Conservation (phyloP, 2,888 invertebrate species). For the Trachelus tabidus region DNA sequence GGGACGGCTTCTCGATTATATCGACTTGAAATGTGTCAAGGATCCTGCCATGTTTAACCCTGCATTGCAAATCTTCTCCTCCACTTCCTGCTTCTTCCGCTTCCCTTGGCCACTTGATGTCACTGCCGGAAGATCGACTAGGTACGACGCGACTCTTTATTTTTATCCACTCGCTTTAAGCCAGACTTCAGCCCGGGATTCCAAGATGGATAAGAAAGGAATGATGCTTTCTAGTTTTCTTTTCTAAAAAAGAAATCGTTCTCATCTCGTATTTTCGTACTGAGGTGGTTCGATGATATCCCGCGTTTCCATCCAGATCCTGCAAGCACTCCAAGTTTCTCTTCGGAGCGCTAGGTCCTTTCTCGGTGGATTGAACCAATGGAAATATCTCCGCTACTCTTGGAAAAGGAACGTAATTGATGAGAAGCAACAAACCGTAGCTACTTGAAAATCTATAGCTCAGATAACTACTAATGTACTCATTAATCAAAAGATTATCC, state of each 20-base stretch:
- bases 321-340: background rate
- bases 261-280: background rate
- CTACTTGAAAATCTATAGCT: conserved; percentile 14
- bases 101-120: background rate
- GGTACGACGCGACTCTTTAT: background rate
- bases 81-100: background rate
- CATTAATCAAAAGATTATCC: conserved; percentile 34
- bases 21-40: background rate
- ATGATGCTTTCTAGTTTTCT: background rate
- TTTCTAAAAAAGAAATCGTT: background rate
- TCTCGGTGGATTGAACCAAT: background rate
- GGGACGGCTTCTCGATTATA: background rate
- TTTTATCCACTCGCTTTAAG: background rate
- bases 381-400: background rate
- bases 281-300: background rate
- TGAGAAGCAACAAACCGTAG: conserved; percentile 13
- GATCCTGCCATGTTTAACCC: background rate
- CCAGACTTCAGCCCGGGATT: background rate
- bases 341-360: background rate
- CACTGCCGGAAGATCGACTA: background rate
- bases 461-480: conserved; percentile 22
- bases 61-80: background rate
- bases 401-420: conserved; percentile 14
- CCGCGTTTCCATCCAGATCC: background rate
- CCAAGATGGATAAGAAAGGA: background rate